These are phyloP conservation scores for Callyntrura sp. DNA, from an alignment of 2,888 invertebrate genomes.

Conservation along the genomic window DNA sequence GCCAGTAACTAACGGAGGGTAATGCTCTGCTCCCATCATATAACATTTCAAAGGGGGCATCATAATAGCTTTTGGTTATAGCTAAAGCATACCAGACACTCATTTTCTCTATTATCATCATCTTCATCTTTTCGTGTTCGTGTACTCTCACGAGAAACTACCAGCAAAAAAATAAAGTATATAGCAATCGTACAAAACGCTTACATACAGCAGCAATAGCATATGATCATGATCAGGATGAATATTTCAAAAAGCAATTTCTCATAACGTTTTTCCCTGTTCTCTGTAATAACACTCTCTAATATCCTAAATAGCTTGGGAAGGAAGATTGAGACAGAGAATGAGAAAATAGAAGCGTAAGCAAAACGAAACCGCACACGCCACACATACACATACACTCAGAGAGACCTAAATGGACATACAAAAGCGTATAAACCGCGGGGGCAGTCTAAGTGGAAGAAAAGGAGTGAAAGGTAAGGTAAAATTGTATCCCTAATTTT, in stretches of 20 bases:
- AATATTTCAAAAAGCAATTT: constrained; percentile 58
- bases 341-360: neutral
- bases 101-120: constrained; percentile 53
- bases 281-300: constrained; percentile 38
- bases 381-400: constrained; percentile 6
- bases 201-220: neutral
- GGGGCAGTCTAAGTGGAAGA: neutral
- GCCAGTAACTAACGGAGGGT: constrained; percentile 1
- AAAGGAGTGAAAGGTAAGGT: constrained; percentile 38
- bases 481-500: constrained; percentile 51
- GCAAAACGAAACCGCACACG: neutral
- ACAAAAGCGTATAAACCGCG: neutral
- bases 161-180: neutral
- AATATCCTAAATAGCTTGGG: constrained; percentile 53
- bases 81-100: constrained; percentile 42
- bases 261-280: constrained; percentile 47
- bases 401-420: neutral
- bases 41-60: constrained; percentile 53
- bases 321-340: constrained; percentile 35
- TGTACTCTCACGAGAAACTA: constrained; percentile 17
- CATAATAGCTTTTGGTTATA: constrained; percentile 54
- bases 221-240: constrained; percentile 23
- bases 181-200: constrained; percentile 28
- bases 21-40: constrained; percentile 58
- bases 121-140: neutral